phyloP scores from a whole-genome alignment of 2,797 vertebrate species.

The Cyclopterus lumpus region DNA sequence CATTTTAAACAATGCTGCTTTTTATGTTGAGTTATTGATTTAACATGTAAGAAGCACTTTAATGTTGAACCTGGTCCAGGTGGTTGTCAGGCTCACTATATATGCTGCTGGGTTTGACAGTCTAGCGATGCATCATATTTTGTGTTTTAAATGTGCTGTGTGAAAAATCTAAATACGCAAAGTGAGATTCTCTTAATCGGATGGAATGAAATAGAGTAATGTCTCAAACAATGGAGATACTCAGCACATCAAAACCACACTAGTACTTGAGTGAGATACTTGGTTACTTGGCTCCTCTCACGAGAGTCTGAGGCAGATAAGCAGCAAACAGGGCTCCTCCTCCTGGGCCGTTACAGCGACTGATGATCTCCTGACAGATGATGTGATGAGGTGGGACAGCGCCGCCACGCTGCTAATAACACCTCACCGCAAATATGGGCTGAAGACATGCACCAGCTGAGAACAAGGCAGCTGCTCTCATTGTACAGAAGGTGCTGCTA shows the following conservation, averaged over 20 bases:
- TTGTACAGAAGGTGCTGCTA: slow-evolving; percentile 33
- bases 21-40: not conserved
- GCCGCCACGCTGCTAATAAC: slow-evolving; percentile 68
- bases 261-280: not conserved
- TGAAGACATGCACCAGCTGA: slow-evolving; percentile 66
- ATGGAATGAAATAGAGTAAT: not conserved
- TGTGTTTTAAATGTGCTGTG: not conserved
- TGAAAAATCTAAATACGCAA: not conserved
- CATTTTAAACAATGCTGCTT: not conserved
- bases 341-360: slow-evolving; percentile 37
- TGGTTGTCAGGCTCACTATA: not conserved
- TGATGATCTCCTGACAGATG: slow-evolving; percentile 73
- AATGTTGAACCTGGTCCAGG: not conserved
- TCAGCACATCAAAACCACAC: not conserved
- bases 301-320: slow-evolving; percentile 41
- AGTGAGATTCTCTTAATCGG: not conserved
- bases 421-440: slow-evolving; percentile 68
- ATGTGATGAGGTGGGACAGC: slow-evolving; percentile 68
- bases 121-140: not conserved
- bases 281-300: slow-evolving; percentile 27
- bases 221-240: not conserved
- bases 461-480: slow-evolving; percentile 68
- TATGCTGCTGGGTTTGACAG: not conserved
- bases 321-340: slow-evolving; percentile 42
- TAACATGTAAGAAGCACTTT: not conserved